Conservation (phyloP, 2,113 vertebrate species). For the Lepisosteus oculatus region DNA sequence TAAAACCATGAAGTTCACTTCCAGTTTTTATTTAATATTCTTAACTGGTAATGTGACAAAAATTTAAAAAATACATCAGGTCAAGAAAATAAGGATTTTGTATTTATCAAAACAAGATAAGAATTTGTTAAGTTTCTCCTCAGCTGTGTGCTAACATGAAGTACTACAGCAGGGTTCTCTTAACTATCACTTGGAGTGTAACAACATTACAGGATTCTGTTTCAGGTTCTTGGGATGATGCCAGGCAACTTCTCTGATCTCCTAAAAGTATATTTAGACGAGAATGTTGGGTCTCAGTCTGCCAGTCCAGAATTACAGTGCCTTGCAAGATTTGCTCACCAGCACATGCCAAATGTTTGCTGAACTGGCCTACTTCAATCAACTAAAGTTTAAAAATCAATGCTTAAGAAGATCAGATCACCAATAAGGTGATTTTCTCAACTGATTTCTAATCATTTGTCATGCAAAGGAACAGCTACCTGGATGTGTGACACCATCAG, state of each 20-base stretch:
- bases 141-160: no score
- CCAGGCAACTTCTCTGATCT: slow-evolving; percentile 6
- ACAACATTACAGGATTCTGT: neutral
- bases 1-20: no score
- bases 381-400: no score
- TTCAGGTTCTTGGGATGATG: neutral
- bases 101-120: neutral
- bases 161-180: neutral
- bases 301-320: neutral
- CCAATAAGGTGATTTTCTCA: no score
- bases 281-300: slow-evolving; percentile 6
- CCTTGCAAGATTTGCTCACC: neutral
- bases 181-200: neutral
- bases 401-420: no score
- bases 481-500: no score
- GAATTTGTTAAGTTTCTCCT: neutral
- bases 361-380: no score
- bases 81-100: neutral
- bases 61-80: neutral
- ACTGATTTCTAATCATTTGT: no score
- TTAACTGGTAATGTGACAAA: no score
- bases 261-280: slow-evolving; percentile 17
- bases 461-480: no score
- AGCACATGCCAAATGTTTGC: no score
- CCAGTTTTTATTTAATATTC: no score